A percentile compares a stretch with the other conserved stretches of the same genome.
These are phyloP conservation scores for Deilephila elpenor DNA, from an alignment of 2,888 invertebrate species.

Conservation along the genomic window DNA sequence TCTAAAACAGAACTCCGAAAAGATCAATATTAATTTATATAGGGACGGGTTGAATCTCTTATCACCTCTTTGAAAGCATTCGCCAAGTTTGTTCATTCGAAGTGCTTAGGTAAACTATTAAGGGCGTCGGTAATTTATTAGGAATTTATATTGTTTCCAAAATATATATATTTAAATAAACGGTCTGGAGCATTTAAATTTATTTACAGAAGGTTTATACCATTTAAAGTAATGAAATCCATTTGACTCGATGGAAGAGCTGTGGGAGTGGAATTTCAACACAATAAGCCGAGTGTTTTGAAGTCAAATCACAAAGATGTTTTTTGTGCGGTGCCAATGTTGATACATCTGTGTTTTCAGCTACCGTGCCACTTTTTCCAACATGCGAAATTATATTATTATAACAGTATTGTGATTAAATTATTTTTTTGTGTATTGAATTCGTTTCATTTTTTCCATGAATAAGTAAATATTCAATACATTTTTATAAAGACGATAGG, in stretches of 20 bases:
- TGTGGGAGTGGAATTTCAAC: slow-evolving; percentile 24
- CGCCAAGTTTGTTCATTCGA: slow-evolving; percentile 21
- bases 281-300: slow-evolving; percentile 10
- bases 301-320: slow-evolving; percentile 4
- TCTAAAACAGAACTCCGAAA: not conserved
- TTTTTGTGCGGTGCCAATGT: not conserved
- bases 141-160: slow-evolving; percentile 28
- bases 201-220: not conserved
- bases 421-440: not conserved
- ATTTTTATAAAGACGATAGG: too few relatives aligned
- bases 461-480: too few relatives aligned
- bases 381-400: not conserved
- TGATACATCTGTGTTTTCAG: not conserved
- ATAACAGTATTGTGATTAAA: not conserved
- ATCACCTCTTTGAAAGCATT: slow-evolving; percentile 23
- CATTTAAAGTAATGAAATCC: slow-evolving; percentile 24
- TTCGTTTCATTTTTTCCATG: too few relatives aligned
- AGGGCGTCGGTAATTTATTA: slow-evolving; percentile 26
- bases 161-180: slow-evolving; percentile 8
- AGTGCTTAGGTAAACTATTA: slow-evolving; percentile 23
- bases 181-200: not conserved
- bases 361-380: not conserved
- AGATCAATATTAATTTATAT: slow-evolving; percentile 5
- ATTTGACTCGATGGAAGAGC: slow-evolving; percentile 13
- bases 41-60: slow-evolving; percentile 17